Evolutionary conservation across 2,888 invertebrate species (phyloP).

Genomic region (Siphonodentalium dalli): DNA sequence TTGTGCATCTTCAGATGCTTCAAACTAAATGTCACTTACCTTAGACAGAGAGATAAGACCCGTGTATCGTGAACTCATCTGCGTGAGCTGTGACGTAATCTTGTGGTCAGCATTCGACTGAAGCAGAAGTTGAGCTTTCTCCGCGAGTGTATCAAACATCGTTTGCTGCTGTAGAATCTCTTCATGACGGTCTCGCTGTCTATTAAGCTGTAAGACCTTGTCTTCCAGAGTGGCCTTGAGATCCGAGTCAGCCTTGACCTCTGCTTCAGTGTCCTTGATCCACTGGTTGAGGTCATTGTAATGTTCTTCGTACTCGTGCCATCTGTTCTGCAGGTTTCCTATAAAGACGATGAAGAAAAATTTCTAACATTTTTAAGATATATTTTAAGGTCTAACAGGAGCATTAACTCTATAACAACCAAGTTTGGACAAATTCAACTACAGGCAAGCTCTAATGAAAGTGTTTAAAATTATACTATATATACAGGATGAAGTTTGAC

Average conservation of each 20-base stretch:
- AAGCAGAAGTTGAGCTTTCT: slow-evolving; percentile 55
- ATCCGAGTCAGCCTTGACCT: slow-evolving; percentile 84
- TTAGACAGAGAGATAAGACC: slow-evolving; percentile 53
- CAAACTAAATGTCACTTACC: slow-evolving; percentile 43
- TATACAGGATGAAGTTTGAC: no score
- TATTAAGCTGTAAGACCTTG: slow-evolving; percentile 80
- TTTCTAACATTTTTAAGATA: no score
- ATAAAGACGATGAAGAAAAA: slow-evolving; percentile 11
- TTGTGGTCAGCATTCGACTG: slow-evolving; percentile 58
- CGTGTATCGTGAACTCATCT: slow-evolving; percentile 56
- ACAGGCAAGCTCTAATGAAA: no score
- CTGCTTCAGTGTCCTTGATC: slow-evolving; percentile 84
- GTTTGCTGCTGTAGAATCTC: slow-evolving; percentile 49
- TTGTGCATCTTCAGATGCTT: no score
- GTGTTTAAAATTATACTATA: no score
- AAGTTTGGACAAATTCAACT: no score
- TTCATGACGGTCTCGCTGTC: slow-evolving; percentile 70
- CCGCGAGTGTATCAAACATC: slow-evolving; percentile 52
- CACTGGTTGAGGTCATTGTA: slow-evolving; percentile 82
- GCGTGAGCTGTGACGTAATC: slow-evolving; percentile 57
- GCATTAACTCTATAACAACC: no score
- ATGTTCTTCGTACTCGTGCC: slow-evolving; percentile 81
- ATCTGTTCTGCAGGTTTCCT: slow-evolving; percentile 78
- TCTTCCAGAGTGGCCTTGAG: slow-evolving; percentile 84
- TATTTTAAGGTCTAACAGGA: no score